These are phyloP conservation scores for Brachyrhaphis roseni DNA, from an alignment of 2,797 vertebrate genomes.

Conservation along the genomic window DNA sequence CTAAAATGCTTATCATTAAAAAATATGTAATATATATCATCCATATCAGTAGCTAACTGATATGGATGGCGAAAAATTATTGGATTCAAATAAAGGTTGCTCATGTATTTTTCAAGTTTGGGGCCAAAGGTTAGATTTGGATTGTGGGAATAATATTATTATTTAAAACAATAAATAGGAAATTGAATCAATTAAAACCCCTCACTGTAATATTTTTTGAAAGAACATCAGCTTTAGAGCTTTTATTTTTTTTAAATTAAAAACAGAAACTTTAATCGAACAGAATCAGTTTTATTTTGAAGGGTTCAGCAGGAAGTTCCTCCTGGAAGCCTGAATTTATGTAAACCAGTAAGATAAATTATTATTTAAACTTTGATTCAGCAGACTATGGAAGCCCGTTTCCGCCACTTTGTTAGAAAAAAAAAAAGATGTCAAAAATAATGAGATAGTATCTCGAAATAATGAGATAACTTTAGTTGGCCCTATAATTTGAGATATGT, in stretches of 20 bases:
- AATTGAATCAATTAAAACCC: neutral
- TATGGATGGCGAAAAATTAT: neutral
- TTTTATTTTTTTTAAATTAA: neutral
- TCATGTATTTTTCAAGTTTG: neutral
- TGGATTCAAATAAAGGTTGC: neutral
- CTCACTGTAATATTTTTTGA: neutral
- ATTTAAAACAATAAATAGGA: neutral
- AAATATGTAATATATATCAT: too few relatives aligned
- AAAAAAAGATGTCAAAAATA: too few relatives aligned
- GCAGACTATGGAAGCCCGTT: too few relatives aligned
- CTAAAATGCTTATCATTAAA: neutral
- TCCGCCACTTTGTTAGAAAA: too few relatives aligned
- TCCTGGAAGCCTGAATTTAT: neutral
- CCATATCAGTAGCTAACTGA: neutral
- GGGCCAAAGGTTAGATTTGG: neutral
- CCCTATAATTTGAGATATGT: too few relatives aligned
- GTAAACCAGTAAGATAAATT: neutral
- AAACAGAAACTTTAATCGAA: neutral
- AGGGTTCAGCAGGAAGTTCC: slow-evolving; percentile 23
- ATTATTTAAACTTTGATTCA: neutral
- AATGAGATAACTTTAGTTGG: too few relatives aligned
- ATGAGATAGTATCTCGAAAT: too few relatives aligned
- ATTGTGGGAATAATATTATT: neutral
- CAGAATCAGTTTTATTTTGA: slow-evolving; percentile 41
- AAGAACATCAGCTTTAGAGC: neutral